Evolutionary conservation across 2,797 vertebrate species (phyloP), one percentile per base, ranked within the genome.

Genomic region (Spinus pinus): DNA sequence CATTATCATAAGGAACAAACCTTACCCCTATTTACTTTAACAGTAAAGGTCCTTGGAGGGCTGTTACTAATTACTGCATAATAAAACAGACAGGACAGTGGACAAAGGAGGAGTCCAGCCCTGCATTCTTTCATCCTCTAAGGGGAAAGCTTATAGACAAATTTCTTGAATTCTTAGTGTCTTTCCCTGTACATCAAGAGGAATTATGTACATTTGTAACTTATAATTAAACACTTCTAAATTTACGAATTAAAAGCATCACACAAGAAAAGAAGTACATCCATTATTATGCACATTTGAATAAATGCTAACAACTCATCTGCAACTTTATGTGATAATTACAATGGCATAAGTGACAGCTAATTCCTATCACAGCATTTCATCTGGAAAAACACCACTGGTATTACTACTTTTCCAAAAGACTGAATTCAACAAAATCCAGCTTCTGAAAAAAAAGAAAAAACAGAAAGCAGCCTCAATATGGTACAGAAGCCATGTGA

Each of bases 1-100:
- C 31, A 25, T 62, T 61, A 61, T 31, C 72, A 64, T 16, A 58
- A 88, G 35, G 35, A 94, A 62, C 27, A 94, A 95, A 84, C 18
- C 20, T 69, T 44, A 80, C 3, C 8, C 44, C 24, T 25, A 5
- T 37, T 86, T 58, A 65, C 50, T 61, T 42, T 51, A 92, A 79
- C 50, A 84, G 35, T 41, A 57, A 7, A 25, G 42, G 39, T 66
- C 58, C 70, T 93, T 51, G 47, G 44, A 88, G 54, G 42, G 74
- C 70, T 90, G 66, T 78, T 84, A 90, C 46, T 82, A 90, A 88
- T 84, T 94, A 81, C 35, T 2, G 1, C 2, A 2, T 66, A 75
- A 84, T 66, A 71, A 84, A 81, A 51, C 66, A 84, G 71, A 86
- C 56, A 73, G 81, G 89, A 85, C 44, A 94, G 58, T 8, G 47